Conservation (phyloP, 2,113 vertebrate species). For the Ptilorrhoa leucosticta region DNA sequence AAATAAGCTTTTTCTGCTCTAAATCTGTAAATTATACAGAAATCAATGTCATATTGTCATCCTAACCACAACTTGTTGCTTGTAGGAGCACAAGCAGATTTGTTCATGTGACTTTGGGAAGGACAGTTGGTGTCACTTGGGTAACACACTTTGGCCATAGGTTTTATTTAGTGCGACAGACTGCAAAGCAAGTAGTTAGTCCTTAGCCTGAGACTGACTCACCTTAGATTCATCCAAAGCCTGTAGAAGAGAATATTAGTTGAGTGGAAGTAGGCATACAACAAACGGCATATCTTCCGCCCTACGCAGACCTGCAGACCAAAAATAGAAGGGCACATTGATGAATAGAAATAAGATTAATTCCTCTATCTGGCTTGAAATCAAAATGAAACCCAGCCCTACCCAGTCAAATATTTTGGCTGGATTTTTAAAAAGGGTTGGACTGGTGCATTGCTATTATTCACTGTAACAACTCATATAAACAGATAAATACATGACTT, state of each 20-base stretch:
- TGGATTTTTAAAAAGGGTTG: neutral
- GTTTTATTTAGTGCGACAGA: accelerated
- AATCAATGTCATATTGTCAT: neutral
- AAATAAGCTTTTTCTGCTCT: neutral
- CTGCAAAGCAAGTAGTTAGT: neutral
- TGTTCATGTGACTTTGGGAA: neutral
- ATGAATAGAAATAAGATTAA: neutral
- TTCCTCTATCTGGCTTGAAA: neutral
- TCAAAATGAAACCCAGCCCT: neutral
- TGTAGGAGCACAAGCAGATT: neutral
- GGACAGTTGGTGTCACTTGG: accelerated
- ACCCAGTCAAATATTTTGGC: neutral
- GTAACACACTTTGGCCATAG: neutral
- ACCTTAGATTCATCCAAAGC: neutral
- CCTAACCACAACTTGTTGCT: neutral
- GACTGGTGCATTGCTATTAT: neutral
- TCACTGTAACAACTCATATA: neutral
- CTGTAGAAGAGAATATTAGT: neutral
- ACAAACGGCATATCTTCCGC: neutral
- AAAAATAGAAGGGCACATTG: neutral
- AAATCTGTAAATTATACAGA: neutral
- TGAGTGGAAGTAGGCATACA: neutral
- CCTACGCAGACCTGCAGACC: accelerated
- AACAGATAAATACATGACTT: neutral
- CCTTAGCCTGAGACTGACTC: neutral